These are phyloP conservation scores for Cheumatopsyche charites DNA, from an alignment of 1,140 invertebrate species.

Conservation along the genomic window DNA sequence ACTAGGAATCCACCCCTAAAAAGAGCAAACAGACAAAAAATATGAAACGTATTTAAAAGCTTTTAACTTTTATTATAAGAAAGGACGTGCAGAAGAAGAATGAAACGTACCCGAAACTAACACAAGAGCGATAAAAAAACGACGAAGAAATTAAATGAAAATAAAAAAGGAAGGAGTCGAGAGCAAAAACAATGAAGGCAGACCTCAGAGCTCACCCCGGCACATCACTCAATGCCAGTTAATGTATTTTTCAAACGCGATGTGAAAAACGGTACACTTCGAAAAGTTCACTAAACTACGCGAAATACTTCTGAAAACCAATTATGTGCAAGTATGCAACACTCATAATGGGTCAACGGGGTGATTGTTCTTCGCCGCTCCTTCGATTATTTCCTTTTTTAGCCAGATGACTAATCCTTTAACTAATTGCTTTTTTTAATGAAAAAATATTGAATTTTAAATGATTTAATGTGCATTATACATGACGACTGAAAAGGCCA, in stretches of 20 bases:
- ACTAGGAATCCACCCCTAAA: slow-evolving; percentile 28
- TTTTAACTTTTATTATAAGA: slow-evolving; percentile 44
- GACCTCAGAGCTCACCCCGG: slow-evolving; percentile 37
- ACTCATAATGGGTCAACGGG: neutral
- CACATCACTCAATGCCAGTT: slow-evolving; percentile 47
- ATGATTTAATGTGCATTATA: too few species aligned
- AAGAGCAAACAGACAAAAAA: slow-evolving; percentile 26
- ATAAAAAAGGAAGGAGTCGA: neutral
- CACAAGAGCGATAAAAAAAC: too few species aligned
- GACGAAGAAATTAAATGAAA: too few species aligned
- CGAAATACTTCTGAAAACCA: slow-evolving; percentile 22
- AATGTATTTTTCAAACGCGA: slow-evolving; percentile 47
- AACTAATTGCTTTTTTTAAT: too few species aligned
- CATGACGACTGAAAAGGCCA: too few species aligned
- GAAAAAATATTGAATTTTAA: too few species aligned
- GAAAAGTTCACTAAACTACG: neutral
- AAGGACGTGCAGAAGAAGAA: slow-evolving; percentile 3
- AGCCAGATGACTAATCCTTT: too few species aligned
- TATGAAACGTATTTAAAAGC: slow-evolving; percentile 46
- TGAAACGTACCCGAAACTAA: too few species aligned
- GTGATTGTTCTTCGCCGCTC: too few species aligned
- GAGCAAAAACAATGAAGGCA: slow-evolving; percentile 42
- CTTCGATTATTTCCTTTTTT: too few species aligned
- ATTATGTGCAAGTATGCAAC: neutral
- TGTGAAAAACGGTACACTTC: too few species aligned